Percentiles rank a stretch among this genome's conserved stretches.
Evolutionary conservation across 2,888 invertebrate genomes (phyloP).

Genomic region (Opisthograptis luteolata): DNA sequence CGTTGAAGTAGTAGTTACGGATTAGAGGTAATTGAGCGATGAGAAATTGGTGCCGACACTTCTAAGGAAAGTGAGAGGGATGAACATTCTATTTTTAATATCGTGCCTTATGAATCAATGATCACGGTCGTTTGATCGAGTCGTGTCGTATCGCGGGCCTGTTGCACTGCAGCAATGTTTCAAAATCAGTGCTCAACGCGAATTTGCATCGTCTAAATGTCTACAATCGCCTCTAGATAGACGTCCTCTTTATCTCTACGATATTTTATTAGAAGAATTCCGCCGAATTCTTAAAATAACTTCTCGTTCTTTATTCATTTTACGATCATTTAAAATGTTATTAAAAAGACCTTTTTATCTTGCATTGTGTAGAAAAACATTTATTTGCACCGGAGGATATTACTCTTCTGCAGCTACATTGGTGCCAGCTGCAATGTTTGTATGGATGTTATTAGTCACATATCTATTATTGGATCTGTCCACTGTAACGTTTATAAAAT

Average conservation of each 20-base stretch:
- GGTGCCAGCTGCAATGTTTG: constrained; percentile 18
- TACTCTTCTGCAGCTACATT: neutral
- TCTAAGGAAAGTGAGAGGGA: constrained; percentile 53
- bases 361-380: constrained; percentile 1
- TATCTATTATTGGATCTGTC: constrained; percentile 14
- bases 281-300: no score
- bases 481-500: constrained; percentile 13
- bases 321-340: neutral
- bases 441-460: constrained; percentile 13
- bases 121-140: constrained; percentile 51
- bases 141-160: constrained; percentile 42
- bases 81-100: constrained; percentile 40
- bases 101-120: constrained; percentile 55
- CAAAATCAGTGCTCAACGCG: constrained; percentile 32
- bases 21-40: constrained; percentile 8
- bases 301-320: neutral
- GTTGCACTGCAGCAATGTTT: constrained; percentile 39
- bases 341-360: constrained; percentile 1
- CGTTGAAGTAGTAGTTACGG: neutral
- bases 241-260: neutral
- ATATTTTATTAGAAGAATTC: neutral
- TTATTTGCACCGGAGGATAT: constrained; percentile 6
- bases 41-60: constrained; percentile 1
- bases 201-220: constrained; percentile 4
- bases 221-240: neutral